Evolutionary conservation across 1,140 invertebrate species (phyloP).

Genomic region (Bombus affinis): DNA sequence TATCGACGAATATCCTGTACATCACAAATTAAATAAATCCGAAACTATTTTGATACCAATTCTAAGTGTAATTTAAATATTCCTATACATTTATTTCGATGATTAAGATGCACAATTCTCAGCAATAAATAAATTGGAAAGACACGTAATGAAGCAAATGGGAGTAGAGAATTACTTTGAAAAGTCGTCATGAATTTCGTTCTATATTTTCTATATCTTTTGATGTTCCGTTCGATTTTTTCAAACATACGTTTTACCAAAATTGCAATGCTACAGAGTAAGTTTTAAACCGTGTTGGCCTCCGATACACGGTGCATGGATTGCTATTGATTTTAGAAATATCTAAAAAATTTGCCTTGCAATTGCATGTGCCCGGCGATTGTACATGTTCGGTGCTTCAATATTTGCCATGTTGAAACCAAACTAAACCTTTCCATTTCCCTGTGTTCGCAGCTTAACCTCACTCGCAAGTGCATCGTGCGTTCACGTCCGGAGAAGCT

Average conservation of each 20-base stretch:
- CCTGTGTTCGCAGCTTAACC: constrained; percentile 2
- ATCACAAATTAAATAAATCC: too few species aligned
- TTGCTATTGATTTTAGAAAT: background rate
- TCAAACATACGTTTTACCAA: background rate
- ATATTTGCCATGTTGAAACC: background rate
- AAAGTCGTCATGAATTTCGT: too few species aligned
- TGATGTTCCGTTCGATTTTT: too few species aligned
- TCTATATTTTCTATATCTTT: background rate
- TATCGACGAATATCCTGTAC: too few species aligned
- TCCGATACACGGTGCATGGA: background rate
- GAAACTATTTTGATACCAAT: too few species aligned
- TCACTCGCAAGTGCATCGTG: background rate
- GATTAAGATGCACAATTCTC: too few species aligned
- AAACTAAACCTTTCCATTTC: constrained; percentile 12
- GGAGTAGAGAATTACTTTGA: too few species aligned
- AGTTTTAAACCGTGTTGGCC: background rate
- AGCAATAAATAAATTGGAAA: too few species aligned
- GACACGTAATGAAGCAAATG: too few species aligned
- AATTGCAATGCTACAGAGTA: background rate
- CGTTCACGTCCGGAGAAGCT: too few species aligned
- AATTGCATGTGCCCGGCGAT: background rate
- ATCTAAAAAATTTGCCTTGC: background rate
- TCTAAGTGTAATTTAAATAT: too few species aligned
- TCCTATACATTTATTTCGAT: too few species aligned
- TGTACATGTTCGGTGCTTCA: background rate